A percentile compares a stretch with the other conserved stretches of the same genome.
Conservation (phyloP, 2,797 vertebrate genomes). For the Sebastes miniatus region DNA sequence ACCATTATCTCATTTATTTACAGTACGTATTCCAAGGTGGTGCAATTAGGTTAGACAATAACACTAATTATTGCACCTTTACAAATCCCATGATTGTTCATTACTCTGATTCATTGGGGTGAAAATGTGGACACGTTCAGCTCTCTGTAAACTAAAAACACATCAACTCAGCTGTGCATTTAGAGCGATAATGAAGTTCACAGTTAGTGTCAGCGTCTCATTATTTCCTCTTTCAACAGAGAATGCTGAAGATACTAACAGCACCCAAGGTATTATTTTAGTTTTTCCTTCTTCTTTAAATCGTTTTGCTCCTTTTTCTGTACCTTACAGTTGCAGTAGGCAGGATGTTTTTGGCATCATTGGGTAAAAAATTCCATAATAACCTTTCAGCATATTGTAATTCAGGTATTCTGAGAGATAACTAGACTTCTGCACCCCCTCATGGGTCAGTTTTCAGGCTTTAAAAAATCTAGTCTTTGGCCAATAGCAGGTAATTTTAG, state of each 20-base stretch:
- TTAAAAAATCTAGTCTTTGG: too few species aligned
- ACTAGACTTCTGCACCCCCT: too few species aligned
- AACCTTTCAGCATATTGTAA: too few species aligned
- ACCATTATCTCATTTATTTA: neutral
- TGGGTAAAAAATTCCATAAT: too few species aligned
- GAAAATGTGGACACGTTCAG: neutral
- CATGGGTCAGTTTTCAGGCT: too few species aligned
- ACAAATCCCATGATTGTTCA: neutral
- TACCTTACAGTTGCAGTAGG: fast-evolving
- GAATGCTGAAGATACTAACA: neutral
- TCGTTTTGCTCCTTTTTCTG: too few species aligned
- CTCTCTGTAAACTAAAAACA: neutral
- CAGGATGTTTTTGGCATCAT: too few species aligned
- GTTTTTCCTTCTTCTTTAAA: neutral
- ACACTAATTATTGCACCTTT: neutral
- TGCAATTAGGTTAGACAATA: neutral
- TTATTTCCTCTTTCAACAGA: neutral
- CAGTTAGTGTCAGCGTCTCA: neutral
- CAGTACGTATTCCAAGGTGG: neutral
- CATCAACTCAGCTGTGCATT: neutral
- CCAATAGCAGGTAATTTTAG: too few species aligned
- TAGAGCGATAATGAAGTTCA: slow-evolving; percentile 13
- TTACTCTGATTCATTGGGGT: neutral
- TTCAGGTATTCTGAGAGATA: too few species aligned
- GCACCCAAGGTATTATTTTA: neutral